Conservation (phyloP, 2,888 invertebrate species). For the Leuctra nigra region DNA sequence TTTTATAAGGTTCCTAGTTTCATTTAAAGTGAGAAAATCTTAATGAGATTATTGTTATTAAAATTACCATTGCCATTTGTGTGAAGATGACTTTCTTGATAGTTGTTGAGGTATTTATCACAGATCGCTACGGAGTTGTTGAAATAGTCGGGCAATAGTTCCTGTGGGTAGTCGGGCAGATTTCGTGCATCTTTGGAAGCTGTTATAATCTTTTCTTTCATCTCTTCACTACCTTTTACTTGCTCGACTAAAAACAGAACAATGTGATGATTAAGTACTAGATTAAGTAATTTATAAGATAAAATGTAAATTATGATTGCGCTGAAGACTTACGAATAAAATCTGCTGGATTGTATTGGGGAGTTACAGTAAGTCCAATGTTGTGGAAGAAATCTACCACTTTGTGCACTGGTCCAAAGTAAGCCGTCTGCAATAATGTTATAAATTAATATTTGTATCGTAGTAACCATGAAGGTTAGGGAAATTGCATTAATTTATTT, state of each 20-base stretch:
- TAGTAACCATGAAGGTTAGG: too few relatives aligned
- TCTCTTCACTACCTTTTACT: constrained; percentile 61
- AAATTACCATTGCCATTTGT: constrained; percentile 31
- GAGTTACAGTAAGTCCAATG: constrained; percentile 62
- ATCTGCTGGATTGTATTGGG: constrained; percentile 80
- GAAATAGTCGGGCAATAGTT: constrained; percentile 40
- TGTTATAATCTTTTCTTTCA: constrained; percentile 57
- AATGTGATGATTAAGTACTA: too few relatives aligned
- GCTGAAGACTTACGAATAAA: constrained; percentile 59
- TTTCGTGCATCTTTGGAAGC: constrained; percentile 57
- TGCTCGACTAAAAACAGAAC: constrained; percentile 61
- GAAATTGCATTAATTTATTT: too few relatives aligned
- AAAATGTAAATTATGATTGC: not conserved
- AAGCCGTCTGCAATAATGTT: constrained; percentile 55
- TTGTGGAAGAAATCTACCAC: constrained; percentile 65
- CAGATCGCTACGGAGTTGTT: constrained; percentile 32
- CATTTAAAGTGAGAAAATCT: not conserved
- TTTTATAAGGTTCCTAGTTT: not conserved
- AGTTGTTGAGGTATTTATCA: constrained; percentile 36
- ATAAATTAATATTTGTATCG: too few relatives aligned
- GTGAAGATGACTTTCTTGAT: constrained; percentile 34
- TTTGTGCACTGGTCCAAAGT: constrained; percentile 64
- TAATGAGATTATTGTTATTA: constrained; percentile 18
- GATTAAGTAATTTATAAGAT: too few relatives aligned
- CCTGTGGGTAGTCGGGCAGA: constrained; percentile 51